Evolutionary conservation across 2,113 vertebrate genomes (phyloP), one percentile per base, ranked within the genome.

Genomic region (Oenanthe melanoleuca): DNA sequence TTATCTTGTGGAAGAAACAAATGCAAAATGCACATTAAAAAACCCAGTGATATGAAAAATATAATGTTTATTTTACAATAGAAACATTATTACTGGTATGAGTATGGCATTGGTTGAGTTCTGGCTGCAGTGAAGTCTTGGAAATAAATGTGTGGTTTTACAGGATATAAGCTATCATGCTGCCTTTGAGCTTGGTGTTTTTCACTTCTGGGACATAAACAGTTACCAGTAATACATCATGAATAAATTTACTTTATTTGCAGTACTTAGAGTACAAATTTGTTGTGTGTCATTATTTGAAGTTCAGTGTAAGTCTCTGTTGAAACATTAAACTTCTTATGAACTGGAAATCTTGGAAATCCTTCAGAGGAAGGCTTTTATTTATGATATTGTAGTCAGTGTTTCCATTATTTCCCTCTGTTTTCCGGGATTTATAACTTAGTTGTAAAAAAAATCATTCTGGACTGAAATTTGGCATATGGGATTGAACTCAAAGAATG

Each of bases 271-370:
- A 94, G 66, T 92, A 95, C 55, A 77, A 83, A 94, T 97, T 95
- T 96, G 89, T 90, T 92, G 7, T 74, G 20, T 94, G 63, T 80
- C 64, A 64, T 97, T 94, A 96, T 89, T 94, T 96, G 93, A 96
- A 93, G 95, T 95, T 97, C 94, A 70, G 65, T 95, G 69, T 82
- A 96, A 96, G 59, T 96, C 95, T 97, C 93, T 96, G 74, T 33
- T 97, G 97, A 98, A 98, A 95, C 73, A 74, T 97, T 97, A 97
- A 97, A 97, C 93, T 90, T 97, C 96, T 97, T 96, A 96, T 97
- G 97, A 97, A 96, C 96, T 97, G 88, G 91, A 97, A 95, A 95
- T 96, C 82, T 97, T 98, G 96, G 97, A 97, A 97, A 96, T 96
- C 69, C 73, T 97, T 98, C 95, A 97, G 93, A 95, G 66, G 80